Conservation (phyloP, 2,888 invertebrate genomes). For the Mellilla xanthometata region DNA sequence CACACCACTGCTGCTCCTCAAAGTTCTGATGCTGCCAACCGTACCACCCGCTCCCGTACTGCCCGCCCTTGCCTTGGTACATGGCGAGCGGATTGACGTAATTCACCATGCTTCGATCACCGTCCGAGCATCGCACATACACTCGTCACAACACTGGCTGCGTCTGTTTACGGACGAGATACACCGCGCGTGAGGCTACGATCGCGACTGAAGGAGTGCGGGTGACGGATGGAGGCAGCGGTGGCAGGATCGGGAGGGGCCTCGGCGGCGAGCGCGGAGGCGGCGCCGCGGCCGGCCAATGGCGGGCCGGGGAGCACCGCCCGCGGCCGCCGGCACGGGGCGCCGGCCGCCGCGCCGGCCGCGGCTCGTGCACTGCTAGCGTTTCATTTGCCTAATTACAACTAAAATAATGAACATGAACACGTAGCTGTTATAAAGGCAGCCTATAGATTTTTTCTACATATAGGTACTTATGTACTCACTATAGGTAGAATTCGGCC, state of each 20-base stretch:
- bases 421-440: background rate
- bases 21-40: constrained; percentile 78
- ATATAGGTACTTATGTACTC: no score
- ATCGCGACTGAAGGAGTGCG: constrained; percentile 58
- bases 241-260: constrained; percentile 44
- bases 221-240: constrained; percentile 34
- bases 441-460: no score
- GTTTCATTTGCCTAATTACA: constrained; percentile 76
- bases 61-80: constrained; percentile 85
- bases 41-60: constrained; percentile 77
- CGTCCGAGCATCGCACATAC: constrained; percentile 76
- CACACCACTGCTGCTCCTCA: constrained; percentile 83
- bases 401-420: constrained; percentile 66
- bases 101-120: constrained; percentile 86
- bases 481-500: no score
- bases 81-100: constrained; percentile 87
- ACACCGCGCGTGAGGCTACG: constrained; percentile 56
- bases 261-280: constrained; percentile 32
- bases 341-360: constrained; percentile 56
- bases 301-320: constrained; percentile 17
- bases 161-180: constrained; percentile 42
- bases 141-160: constrained; percentile 71
- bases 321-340: background rate
- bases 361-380: constrained; percentile 50
- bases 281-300: constrained; percentile 58